These are phyloP conservation scores for Cephalophus harveyi DNA, from an alignment of 2,113 vertebrate species.

Conservation along the genomic window DNA sequence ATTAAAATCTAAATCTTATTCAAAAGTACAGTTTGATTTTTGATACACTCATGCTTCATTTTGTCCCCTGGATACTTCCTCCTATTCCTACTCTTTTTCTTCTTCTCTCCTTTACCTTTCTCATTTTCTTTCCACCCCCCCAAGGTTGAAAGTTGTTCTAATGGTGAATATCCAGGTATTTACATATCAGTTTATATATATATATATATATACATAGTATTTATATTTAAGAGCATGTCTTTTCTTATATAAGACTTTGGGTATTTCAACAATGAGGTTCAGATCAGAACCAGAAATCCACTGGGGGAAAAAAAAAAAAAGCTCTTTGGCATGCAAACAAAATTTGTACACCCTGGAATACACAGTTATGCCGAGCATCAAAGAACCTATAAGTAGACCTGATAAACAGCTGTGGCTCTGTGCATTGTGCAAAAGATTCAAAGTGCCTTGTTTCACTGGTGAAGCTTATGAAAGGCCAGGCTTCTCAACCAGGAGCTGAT, in stretches of 20 bases:
- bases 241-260: background rate
- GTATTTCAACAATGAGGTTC: background rate
- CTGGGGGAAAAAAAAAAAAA: background rate
- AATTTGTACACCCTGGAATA: background rate
- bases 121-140: rapidly evolving
- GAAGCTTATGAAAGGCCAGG: background rate
- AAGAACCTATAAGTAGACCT: background rate
- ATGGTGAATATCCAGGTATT: background rate
- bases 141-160: background rate
- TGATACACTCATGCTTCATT: background rate
- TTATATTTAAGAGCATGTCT: background rate
- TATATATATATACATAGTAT: no score
- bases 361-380: background rate
- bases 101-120: rapidly evolving
- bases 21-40: background rate
- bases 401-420: background rate
- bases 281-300: background rate
- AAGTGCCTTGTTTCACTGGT: background rate
- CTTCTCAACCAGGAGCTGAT: background rate
- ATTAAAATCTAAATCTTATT: background rate
- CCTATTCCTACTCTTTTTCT: rapidly evolving
- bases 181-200: background rate
- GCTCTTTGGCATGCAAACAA: background rate
- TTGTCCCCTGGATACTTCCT: background rate
- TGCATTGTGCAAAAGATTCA: background rate